Evolutionary conservation across 2,113 vertebrate genomes (phyloP), one percentile per base, ranked within the genome.

Genomic region (Lucifuga dentata): DNA sequence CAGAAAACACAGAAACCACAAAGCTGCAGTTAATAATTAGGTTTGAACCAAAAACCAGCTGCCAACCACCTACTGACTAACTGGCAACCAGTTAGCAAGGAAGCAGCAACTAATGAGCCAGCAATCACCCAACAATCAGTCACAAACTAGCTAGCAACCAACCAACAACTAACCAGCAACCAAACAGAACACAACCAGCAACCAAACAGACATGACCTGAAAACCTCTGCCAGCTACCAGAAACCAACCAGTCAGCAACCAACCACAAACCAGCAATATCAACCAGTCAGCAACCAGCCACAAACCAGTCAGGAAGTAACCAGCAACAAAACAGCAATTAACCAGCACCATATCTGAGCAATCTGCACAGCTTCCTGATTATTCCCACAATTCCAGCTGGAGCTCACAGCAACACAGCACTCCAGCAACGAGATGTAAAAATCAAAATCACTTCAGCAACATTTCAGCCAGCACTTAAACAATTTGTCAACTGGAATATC

Each of bases 401-500:
- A 29, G 26, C 3, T 29, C 26, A 29, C 3, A 29, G 26, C 7
- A 5, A 29, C n/a, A n/a, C 19, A 76, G 16, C n/a, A 41, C 44
- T 21, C 71, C 12, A 58, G 43, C 43, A 70, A 52, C 46, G 44
- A n/a, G 39, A 26, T 66, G 35, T 29, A 69, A 11, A 60, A 3
- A 29, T n/a, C n/a, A 43, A 10, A 56, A 68, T 8, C 62, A 56
- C 20, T 68, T 2, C 13, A 41, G 11, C 8, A 57, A 64, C 45
- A 59, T 48, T 29, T 52, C 32, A 73, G 73, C n/a, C 61, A 84
- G 58, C 55, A 66, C 57, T 24, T 53, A 41, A 43, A 63, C 43
- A 73, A 57, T 13, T 29, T 29, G 7, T 29, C 26, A 29, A 29
- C 26, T 3, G 7, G 26, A 29, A 29, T 7, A 29, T 29, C 3